Percentiles rank a stretch among this genome's conserved stretches.
phyloP scores from a whole-genome alignment of 2,797 vertebrate species.

The Microtus obscurus region DNA sequence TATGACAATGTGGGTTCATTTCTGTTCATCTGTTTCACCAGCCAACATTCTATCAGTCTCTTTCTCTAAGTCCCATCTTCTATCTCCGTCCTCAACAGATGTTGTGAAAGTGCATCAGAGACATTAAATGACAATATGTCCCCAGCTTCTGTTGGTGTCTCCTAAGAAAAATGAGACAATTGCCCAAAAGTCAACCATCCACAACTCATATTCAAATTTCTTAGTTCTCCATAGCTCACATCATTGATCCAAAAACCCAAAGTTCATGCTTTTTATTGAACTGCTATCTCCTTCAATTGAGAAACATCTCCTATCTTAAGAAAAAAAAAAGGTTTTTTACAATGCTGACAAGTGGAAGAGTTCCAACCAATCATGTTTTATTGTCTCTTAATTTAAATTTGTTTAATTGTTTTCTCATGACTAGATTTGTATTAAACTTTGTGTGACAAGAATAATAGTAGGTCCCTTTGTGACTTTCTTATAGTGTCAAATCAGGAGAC shows the following conservation, averaged over 20 bases:
- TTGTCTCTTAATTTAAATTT: not conserved
- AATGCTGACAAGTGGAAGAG: not conserved
- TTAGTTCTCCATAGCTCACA: not conserved
- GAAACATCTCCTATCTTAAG: not conserved
- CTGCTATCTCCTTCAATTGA: not conserved
- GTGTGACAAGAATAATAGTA: not conserved
- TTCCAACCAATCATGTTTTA: not conserved
- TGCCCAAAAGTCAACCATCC: not conserved
- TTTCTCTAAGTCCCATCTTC: not conserved
- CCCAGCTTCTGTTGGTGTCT: not conserved
- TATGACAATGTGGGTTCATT: not conserved
- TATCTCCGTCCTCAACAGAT: not conserved
- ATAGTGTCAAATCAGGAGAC: not conserved
- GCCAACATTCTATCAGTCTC: not conserved
- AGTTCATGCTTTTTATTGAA: not conserved
- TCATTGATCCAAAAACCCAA: not conserved
- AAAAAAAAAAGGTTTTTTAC: not conserved
- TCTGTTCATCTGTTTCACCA: constrained; percentile 6
- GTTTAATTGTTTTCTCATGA: not conserved
- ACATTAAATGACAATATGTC: not conserved
- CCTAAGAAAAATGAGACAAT: not conserved
- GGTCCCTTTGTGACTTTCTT: not conserved
- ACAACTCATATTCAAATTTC: not conserved
- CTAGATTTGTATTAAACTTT: not conserved
- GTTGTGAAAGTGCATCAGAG: not conserved